These are phyloP conservation scores for Macrosoma leucophasiata DNA, from an alignment of 2,888 invertebrate genomes.

Conservation along the genomic window DNA sequence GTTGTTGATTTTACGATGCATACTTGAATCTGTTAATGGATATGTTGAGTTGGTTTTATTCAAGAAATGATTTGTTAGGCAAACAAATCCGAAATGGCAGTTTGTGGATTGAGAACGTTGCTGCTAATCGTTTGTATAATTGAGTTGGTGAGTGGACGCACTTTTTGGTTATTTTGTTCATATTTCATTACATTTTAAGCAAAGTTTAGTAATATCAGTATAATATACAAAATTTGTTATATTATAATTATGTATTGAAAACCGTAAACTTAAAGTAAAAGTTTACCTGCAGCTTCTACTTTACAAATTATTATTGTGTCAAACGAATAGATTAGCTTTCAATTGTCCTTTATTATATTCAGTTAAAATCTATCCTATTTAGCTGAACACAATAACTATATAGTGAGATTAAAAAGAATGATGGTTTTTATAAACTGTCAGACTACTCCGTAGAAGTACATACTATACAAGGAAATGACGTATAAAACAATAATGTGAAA, in stretches of 20 bases:
- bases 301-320: too few relatives aligned
- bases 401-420: neutral
- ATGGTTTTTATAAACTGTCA: too few relatives aligned
- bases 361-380: neutral
- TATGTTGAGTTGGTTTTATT: slow-evolving; percentile 8
- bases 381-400: neutral
- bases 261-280: too few relatives aligned
- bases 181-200: neutral
- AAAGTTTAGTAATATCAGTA: too few relatives aligned
- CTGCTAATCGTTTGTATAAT: slow-evolving; percentile 65
- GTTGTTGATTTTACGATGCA: too few relatives aligned
- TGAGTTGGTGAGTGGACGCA: slow-evolving; percentile 58
- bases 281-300: too few relatives aligned
- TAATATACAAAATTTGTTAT: too few relatives aligned
- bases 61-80: slow-evolving; percentile 13
- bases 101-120: slow-evolving; percentile 64
- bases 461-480: too few relatives aligned
- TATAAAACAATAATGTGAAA: too few relatives aligned
- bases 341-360: neutral
- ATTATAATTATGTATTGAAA: too few relatives aligned
- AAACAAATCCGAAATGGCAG: slow-evolving; percentile 49
- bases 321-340: too few relatives aligned
- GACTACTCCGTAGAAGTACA: too few relatives aligned
- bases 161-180: neutral
- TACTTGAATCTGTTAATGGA: slow-evolving; percentile 20